phyloP scores from a whole-genome alignment of 2,888 invertebrate genomes.

The Desoria tigrina region DNA sequence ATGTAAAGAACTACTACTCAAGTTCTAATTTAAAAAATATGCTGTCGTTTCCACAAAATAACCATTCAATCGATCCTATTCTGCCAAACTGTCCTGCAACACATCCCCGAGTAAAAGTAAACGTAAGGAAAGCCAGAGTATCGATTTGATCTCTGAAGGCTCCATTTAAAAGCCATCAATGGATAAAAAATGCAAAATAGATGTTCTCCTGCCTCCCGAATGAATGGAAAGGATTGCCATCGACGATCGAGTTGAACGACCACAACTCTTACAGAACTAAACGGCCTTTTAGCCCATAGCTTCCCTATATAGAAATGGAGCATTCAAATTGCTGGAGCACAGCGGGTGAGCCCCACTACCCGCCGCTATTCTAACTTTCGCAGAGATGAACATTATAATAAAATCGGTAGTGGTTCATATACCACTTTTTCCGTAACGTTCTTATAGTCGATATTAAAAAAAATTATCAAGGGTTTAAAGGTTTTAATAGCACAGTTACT shows the following conservation, averaged over 20 bases:
- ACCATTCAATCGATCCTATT: too few relatives aligned
- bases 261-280: conserved; percentile 15
- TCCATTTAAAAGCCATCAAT: conserved; percentile 48
- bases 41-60: too few relatives aligned
- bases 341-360: conserved; percentile 2
- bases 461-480: too few relatives aligned
- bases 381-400: too few relatives aligned
- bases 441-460: too few relatives aligned
- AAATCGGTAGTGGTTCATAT: too few relatives aligned
- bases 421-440: too few relatives aligned
- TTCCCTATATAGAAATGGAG: not conserved
- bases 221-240: conserved; percentile 22
- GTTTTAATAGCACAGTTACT: too few relatives aligned
- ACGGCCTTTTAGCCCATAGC: not conserved
- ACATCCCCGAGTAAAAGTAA: conserved; percentile 18
- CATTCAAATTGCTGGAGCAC: conserved; percentile 13
- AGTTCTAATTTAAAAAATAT: too few relatives aligned
- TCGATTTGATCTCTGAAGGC: conserved; percentile 47
- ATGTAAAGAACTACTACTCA: too few relatives aligned
- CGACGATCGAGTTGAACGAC: conserved; percentile 4
- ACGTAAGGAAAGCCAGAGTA: conserved; percentile 27
- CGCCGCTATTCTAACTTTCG: too few relatives aligned
- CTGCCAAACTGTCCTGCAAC: too few relatives aligned
- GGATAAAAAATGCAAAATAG: conserved; percentile 46
- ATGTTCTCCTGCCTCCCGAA: conserved; percentile 37